Conservation (phyloP, 2,888 invertebrate genomes). For the Watsonalla binaria region DNA sequence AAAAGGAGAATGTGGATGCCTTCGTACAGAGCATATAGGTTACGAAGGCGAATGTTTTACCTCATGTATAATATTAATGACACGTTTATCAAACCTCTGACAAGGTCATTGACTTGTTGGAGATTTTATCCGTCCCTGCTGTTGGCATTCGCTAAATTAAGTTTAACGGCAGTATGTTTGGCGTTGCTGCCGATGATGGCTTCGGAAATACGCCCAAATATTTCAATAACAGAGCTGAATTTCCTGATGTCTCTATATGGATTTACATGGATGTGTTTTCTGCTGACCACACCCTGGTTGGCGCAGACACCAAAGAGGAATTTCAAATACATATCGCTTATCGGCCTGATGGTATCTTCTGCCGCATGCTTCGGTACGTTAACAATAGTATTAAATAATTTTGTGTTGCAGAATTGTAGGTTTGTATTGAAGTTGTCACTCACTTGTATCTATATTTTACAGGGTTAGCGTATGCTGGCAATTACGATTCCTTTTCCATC, state of each 20-base stretch:
- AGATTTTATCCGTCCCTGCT: conserved; percentile 68
- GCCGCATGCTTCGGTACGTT: conserved; percentile 60
- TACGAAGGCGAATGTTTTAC: conserved; percentile 53
- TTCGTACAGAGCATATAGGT: conserved; percentile 62
- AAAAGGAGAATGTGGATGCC: conserved; percentile 61
- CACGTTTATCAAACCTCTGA: conserved; percentile 66
- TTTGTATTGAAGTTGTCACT: not conserved
- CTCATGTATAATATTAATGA: conserved; percentile 60
- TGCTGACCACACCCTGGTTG: conserved; percentile 66
- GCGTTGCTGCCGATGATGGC: conserved; percentile 59
- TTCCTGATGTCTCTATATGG: conserved; percentile 66
- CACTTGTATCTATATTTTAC: conserved; percentile 23
- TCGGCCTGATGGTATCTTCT: conserved; percentile 55
- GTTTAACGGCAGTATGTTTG: conserved; percentile 53
- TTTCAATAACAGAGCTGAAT: conserved; percentile 57
- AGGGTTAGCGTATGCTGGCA: conserved; percentile 58
- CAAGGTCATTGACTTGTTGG: conserved; percentile 64
- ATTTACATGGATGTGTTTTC: conserved; percentile 70
- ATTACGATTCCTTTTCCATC: conserved; percentile 67
- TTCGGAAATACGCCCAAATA: conserved; percentile 52
- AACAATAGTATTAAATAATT: conserved; percentile 1
- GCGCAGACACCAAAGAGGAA: conserved; percentile 65
- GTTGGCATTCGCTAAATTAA: conserved; percentile 53
- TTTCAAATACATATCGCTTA: conserved; percentile 57
- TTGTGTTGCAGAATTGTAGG: not conserved